Evolutionary conservation across 2,888 invertebrate genomes (phyloP), one percentile per base, ranked within the genome.

Genomic region (Orthosia cruda): DNA sequence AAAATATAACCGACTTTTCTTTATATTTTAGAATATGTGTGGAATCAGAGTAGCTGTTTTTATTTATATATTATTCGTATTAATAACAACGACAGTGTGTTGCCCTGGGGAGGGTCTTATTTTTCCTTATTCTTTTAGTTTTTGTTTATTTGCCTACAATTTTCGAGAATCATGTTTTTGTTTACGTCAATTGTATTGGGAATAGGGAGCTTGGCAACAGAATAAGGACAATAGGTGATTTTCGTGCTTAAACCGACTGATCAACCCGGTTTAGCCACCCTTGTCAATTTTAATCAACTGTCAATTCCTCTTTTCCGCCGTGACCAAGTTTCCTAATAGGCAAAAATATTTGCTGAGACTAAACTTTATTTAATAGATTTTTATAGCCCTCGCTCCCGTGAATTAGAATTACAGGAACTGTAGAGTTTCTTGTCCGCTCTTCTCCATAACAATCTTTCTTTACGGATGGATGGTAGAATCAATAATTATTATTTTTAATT

Each of bases 121-220:
- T 71, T 71, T 52, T 82, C 72, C 72, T 57, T 61, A 26, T 64
- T 58, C 18, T 58, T 26, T 70, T 49, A 52, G 54, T 72, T 76
- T 52, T 52, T 61, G 11, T 23, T 59, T 45, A 26, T 62, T 9
- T 40, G 40, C 1, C 40, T 40, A 40, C 40, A 40, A 70, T 72
- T 54, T 59, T 52, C 12, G 16, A 54, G 54, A 20, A 20, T 20
- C 50, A 57, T 62, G 72, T 80, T 76, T 61, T 52, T 71, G 72
- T 76, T 75, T 69, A 59, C 58, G 49, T 54, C 18, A 26, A 62
- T 62, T 32, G 49, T 26, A 11, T 26, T 77, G 58, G 49, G 59
- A 55, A 65, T 55, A 47, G 45, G 50, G 61, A 55, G 7, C n/a
- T 47, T 52, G 16, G n/a, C n/a, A 62, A 23, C 15, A 15, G 20